Base-by-base conservation (phyloP, 2,797 vertebrate species). In the Characodon lateralis region DNA sequence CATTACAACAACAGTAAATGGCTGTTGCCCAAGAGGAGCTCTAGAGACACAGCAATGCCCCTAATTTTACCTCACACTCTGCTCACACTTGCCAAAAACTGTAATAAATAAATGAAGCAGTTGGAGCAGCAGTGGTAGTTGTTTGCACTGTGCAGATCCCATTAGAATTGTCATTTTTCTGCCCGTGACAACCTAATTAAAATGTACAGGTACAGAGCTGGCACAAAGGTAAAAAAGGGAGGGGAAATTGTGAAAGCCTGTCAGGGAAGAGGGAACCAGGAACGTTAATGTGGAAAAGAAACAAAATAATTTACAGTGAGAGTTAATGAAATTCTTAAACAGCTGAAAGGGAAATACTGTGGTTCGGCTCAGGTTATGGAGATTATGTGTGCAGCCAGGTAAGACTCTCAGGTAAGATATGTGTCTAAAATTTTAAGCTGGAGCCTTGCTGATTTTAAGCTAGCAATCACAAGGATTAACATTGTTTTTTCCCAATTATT, bases 151-250 rank as follows among this genome's bases (percentile, higher is more conserved):
- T 79, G 76, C 79, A 77, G 56, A 88, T 91, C 88, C 88, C 82
- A 83, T 87, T 86, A 88, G 88, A 79, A 83, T 90, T 82, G 83
- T 79, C 87, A 61, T 85, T 90, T 86, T 87, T 83, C 85, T 83
- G 84, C 86, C 81, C 89, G 89, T 91, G 92, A 93, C 84, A 91
- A 91, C 82, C 90, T 94, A 94, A 95, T 95, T 95, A 95, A 94
- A 95, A 92, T 83, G 83, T 89, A 87, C 88, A 94, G 94, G 90
- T 93, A 91, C 35, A 86, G 80, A 82, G 88, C 55, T 86, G 84
- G 85, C 89, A 78, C 83, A 84, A 82, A 43, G 22, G 39, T 68
- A 85, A 82, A 80, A 82, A 74, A 86, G 84, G 83, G 84, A 87
- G 80, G 79, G 84, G 77, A 84, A 80, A 87, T 83, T 79, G 84